Conservation (phyloP, 1,140 invertebrate species). For the Bombus turneri region DNA sequence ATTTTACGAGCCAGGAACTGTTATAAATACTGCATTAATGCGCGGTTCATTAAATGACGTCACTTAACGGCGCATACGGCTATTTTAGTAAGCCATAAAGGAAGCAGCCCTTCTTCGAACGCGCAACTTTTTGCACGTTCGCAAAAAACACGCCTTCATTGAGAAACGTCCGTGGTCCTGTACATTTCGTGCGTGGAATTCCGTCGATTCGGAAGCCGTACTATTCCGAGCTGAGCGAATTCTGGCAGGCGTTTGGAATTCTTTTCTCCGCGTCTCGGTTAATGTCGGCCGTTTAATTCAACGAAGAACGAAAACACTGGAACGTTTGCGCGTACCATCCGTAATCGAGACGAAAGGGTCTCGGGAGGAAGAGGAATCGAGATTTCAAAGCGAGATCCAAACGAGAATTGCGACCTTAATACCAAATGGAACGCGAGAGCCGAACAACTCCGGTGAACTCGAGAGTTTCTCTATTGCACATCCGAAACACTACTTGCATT, state of each 20-base stretch:
- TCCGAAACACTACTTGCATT: background rate
- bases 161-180: background rate
- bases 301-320: background rate
- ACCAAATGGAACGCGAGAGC: background rate
- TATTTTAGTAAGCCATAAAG: conserved; percentile 66
- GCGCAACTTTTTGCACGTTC: conserved; percentile 18
- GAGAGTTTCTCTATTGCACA: background rate
- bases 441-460: background rate
- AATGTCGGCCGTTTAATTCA: background rate
- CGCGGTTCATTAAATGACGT: conserved; percentile 75
- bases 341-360: background rate
- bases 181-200: background rate
- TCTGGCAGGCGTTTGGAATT: no score
- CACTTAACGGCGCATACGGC: conserved; percentile 63
- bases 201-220: background rate
- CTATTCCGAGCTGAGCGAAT: no score
- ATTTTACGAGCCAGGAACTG: conserved; percentile 65
- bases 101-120: background rate
- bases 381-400: background rate
- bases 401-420: background rate
- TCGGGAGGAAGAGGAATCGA: background rate
- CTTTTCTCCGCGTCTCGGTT: background rate
- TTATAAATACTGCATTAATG: conserved; percentile 74
- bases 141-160: background rate
- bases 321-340: background rate